Evolutionary conservation across 2,888 invertebrate species (phyloP), one percentile per base, ranked within the genome.

Genomic region (Nebria brevicollis): DNA sequence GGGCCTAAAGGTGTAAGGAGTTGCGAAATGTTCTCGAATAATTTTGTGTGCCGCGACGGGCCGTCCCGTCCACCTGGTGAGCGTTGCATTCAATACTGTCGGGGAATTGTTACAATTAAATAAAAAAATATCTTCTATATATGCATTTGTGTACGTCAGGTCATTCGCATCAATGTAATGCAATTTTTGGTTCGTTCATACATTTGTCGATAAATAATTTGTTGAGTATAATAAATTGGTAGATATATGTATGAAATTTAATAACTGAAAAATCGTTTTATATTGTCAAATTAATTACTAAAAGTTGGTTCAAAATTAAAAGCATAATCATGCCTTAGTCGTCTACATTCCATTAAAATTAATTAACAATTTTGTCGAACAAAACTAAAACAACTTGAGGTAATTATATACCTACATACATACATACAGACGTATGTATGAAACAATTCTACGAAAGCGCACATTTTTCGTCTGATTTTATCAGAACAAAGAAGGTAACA

Each of bases 271-370:
- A 54, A 54, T 54, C 54, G 54, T 54, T 54, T 54, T 54, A 54
- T 54, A 54, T 54, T 54, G 54, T 7, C 54, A 13, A 54, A 54
- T 54, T 54, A 54, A 54, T 54, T 3, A 54, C 54, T 54, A 8
- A 54, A 54, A 54, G 54, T 54, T 54, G 54, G 54, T 54, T 54
- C 54, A 54, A 54, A 54, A 54, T 54, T 54, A 54, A 68, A 25
- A 68, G 68, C 68, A 68, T 68, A 68, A 68, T 68, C 68, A 68
- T 68, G 68, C 68, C 20, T n/a, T 68, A 25, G 10, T 68, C 20
- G 68, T 68, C 68, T 13, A 68, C 68, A 68, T 68, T 68, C 68
- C 26, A 25, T 68, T 25, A 26, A 68, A 68, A 68, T 68, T 68
- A 68, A 68, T 68, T 68, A 68, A 68, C 68, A 68, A 26, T 68